Evolutionary conservation across 2,113 vertebrate genomes (phyloP).

Genomic region (Elachura formosa): DNA sequence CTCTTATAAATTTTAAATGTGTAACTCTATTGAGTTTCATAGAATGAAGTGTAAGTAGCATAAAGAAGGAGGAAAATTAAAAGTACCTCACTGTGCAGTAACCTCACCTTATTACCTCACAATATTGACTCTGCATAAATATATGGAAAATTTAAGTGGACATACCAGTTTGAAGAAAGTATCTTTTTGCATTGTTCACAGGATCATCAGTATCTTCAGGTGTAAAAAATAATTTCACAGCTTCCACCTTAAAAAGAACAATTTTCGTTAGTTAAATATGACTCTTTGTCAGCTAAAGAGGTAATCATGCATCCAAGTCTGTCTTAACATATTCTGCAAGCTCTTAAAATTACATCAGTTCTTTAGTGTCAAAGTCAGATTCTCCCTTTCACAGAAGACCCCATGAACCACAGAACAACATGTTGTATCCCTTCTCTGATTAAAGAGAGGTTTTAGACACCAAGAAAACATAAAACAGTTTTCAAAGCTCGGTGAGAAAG

Average conservation of each 20-base stretch:
- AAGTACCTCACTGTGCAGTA: not conserved
- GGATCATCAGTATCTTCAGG: slow-evolving; percentile 85
- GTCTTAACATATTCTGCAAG: not conserved
- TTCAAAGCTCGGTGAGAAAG: not conserved
- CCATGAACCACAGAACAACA: not conserved
- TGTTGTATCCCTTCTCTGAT: not conserved
- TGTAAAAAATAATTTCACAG: slow-evolving; percentile 89
- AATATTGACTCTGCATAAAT: not conserved
- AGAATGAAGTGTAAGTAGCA: not conserved
- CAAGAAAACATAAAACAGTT: not conserved
- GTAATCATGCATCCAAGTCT: not conserved
- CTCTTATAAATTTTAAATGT: not conserved
- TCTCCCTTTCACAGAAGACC: not conserved
- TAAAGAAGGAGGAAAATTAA: not conserved
- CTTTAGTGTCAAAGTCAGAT: not conserved
- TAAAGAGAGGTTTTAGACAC: not conserved
- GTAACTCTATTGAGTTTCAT: not conserved
- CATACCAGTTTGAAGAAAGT: slow-evolving; percentile 88
- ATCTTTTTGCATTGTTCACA: slow-evolving; percentile 85
- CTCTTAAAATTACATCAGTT: not conserved
- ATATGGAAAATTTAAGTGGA: not conserved
- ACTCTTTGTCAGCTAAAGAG: not conserved
- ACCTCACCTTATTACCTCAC: not conserved
- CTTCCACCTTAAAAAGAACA: slow-evolving; percentile 75
- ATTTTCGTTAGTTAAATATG: not conserved